phyloP scores from a whole-genome alignment of 1,140 invertebrate species.

The Pachypeltis micranthus region DNA sequence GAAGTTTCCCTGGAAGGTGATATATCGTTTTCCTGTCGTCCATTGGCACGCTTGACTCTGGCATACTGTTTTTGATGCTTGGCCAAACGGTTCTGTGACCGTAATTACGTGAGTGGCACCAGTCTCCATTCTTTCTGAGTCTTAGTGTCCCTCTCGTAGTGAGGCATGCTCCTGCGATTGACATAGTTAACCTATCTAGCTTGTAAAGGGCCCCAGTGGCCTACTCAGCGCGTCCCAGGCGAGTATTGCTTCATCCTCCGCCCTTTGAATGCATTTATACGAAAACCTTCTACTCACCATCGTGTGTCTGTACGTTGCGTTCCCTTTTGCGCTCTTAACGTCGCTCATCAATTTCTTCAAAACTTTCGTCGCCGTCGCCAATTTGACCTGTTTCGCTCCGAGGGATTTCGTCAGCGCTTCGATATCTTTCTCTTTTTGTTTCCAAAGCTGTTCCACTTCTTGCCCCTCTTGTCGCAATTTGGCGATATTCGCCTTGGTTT shows the following conservation, averaged over 20 bases:
- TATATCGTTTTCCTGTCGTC: too few species aligned
- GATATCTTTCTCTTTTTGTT: conserved; percentile 23
- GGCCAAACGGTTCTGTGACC: too few species aligned
- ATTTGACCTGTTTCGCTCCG: conserved; percentile 24
- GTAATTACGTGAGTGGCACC: too few species aligned
- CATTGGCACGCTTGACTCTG: too few species aligned
- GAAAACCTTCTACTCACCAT: conserved; percentile 19
- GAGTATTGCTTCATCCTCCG: not conserved
- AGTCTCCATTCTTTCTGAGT: too few species aligned
- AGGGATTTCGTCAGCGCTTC: conserved; percentile 23
- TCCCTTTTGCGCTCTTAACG: conserved; percentile 11
- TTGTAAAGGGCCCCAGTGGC: not conserved
- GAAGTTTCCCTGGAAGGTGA: too few species aligned
- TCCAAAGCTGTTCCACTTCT: conserved; percentile 21
- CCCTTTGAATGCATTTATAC: conserved; percentile 13
- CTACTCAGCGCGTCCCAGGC: not conserved
- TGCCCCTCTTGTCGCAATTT: conserved; percentile 18
- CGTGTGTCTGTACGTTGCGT: conserved; percentile 1
- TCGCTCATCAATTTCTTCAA: conserved; percentile 22
- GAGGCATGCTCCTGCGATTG: too few species aligned
- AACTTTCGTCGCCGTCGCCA: conserved; percentile 25
- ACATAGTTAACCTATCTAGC: not conserved
- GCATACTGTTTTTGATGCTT: too few species aligned
- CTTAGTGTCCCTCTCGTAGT: too few species aligned
- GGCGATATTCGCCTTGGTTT: conserved; percentile 13